Conservation (phyloP, 1,140 invertebrate species). For the Heterodera carotae region DNA sequence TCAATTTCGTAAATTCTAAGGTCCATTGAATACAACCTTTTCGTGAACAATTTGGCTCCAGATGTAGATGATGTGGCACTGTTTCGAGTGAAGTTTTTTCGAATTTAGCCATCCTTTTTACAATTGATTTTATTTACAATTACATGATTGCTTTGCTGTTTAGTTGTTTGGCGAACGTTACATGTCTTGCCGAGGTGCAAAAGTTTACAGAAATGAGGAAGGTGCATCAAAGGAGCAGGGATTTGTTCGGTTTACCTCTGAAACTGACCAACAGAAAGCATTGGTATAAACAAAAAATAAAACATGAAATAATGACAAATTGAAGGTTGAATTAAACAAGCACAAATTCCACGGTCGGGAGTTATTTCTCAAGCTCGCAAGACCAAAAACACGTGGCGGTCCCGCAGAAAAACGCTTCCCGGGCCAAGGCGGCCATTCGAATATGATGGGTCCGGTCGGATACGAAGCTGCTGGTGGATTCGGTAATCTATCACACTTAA, state of each 20-base stretch:
- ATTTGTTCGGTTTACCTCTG: conserved; percentile 57
- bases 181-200: conserved; percentile 57
- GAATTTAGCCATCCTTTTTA: not conserved
- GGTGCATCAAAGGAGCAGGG: conserved; percentile 53
- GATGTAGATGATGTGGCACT: conserved; percentile 53
- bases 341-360: conserved; percentile 48
- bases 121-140: not conserved
- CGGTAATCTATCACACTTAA: not conserved
- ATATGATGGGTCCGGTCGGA: conserved; percentile 1
- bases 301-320: conserved; percentile 13
- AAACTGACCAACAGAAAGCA: conserved; percentile 62
- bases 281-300: conserved; percentile 42
- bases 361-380: conserved; percentile 54
- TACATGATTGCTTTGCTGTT: conserved; percentile 24
- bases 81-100: conserved; percentile 48
- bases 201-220: conserved; percentile 59
- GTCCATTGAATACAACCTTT: conserved; percentile 57
- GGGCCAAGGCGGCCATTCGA: conserved; percentile 1
- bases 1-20: not conserved
- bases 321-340: conserved; percentile 59
- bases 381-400: conserved; percentile 48
- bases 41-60: conserved; percentile 54
- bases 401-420: not conserved
- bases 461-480: conserved; percentile 16
- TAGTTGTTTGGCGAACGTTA: conserved; percentile 60